Conservation (phyloP, 2,113 vertebrate genomes). For the Corythaixoides concolor region DNA sequence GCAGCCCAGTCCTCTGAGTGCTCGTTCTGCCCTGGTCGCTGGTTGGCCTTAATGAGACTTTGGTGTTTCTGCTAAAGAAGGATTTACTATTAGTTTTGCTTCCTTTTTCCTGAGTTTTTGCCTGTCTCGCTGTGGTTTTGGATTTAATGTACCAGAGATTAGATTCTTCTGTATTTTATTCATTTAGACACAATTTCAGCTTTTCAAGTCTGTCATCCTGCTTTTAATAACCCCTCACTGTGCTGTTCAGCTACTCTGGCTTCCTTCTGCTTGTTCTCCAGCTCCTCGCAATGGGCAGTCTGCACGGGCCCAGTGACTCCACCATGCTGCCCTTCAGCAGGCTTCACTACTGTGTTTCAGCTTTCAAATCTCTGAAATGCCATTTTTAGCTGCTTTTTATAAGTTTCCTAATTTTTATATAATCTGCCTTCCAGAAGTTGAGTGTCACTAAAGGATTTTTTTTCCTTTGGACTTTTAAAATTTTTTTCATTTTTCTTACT, state of each 20-base stretch:
- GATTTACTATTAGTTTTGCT: neutral
- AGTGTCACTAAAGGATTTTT: neutral
- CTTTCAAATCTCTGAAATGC: neutral
- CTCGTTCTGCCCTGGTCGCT: neutral
- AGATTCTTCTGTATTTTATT: neutral
- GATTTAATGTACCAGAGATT: neutral
- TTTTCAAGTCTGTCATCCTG: neutral
- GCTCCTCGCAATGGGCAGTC: neutral
- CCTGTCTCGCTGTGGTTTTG: neutral
- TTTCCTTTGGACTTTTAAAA: neutral
- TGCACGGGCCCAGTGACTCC: neutral
- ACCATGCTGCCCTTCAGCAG: neutral
- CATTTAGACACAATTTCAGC: neutral
- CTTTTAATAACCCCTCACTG: neutral
- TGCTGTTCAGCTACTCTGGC: neutral
- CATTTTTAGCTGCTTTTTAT: neutral
- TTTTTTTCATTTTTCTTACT: neutral
- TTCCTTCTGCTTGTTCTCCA: neutral
- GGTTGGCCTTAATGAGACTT: neutral
- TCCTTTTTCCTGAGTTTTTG: neutral
- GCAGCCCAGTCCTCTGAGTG: neutral
- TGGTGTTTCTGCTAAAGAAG: neutral
- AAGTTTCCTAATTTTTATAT: neutral
- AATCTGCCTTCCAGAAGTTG: neutral
- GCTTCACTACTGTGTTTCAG: neutral